Percentiles rank a stretch among this genome's conserved stretches.
Evolutionary conservation across 2,797 vertebrate genomes (phyloP).

Genomic region (Etheostoma nigrum): DNA sequence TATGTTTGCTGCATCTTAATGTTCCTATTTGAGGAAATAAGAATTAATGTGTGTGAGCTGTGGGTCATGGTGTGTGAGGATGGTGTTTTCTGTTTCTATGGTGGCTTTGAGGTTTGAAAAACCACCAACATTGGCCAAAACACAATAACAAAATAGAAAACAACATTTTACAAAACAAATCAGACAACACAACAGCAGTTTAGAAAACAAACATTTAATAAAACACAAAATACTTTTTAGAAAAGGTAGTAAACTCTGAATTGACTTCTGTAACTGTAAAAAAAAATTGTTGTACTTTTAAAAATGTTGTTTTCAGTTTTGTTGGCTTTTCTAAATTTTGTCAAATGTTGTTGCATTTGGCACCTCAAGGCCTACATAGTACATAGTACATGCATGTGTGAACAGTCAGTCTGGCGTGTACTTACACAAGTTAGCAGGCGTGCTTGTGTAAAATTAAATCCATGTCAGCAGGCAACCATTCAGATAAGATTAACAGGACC

Average conservation of each 20-base stretch:
- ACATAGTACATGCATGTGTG: conserved; percentile 18
- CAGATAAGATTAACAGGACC: conserved; percentile 82
- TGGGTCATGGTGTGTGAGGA: conserved; percentile 43
- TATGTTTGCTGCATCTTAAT: conserved; percentile 60
- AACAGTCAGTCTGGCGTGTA: conserved; percentile 40
- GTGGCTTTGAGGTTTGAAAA: background rate
- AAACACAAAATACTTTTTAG: background rate
- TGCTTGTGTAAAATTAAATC: conserved; percentile 78
- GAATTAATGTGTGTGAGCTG: conserved; percentile 41
- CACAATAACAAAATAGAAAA: background rate
- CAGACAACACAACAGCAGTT: background rate
- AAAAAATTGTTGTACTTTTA: background rate
- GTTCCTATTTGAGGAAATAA: conserved; percentile 48
- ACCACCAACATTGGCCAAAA: background rate
- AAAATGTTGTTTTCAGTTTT: background rate
- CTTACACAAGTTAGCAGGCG: conserved; percentile 53
- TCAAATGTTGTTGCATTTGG: background rate
- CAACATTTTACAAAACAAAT: background rate
- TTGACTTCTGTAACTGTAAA: background rate
- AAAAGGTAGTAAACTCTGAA: background rate
- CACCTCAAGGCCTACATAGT: background rate
- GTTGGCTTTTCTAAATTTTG: background rate
- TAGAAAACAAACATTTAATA: background rate
- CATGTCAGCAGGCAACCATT: conserved; percentile 78
- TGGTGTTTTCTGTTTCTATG: conserved; percentile 20